Evolutionary conservation across 2,113 vertebrate species (phyloP), one percentile per base, ranked within the genome.

Genomic region (Thalassoma bifasciatum): DNA sequence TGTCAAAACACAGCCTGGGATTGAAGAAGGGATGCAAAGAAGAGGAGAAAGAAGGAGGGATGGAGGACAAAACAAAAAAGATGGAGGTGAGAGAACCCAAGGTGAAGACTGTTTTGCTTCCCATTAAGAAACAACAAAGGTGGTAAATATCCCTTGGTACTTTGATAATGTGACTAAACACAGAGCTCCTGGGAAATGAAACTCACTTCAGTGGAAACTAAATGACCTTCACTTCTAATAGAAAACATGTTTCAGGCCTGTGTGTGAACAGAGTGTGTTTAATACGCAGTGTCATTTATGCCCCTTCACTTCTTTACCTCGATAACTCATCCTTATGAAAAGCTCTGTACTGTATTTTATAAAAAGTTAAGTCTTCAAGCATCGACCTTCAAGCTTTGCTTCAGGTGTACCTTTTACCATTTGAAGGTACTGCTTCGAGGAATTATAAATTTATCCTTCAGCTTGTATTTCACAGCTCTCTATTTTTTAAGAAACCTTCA

Each of bases 51-150:
- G 22, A 2, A 10, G 52, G 51, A 44, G 61, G 30, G 10, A 8
- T 66, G 63, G 67, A 76, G 80, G 77, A 79, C 86, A 73, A 78
- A 83, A 53, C 47, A 52, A 67, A 70, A 30, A 50, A 36, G 37
- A 76, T 81, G 42, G 23, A 72, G 70, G 72, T 59, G 56, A 46
- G 19, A 66, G 64, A 9, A 49, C 40, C n/a, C 61, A 68, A 51
- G 68, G 51, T 49, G 38, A n/a, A 73, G 44, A 12, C 37, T 68
- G 46, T 42, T 34, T 36, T 72, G 46, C 23, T 46, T 12, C 30
- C 72, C 23, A 37, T 75, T 42, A 66, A 24, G 38, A 58, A 57
- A 46, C 10, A 36, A 36, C 1, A 37, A 21, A 49, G 36, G 52
- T 67, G 19, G 60, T 72, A 66, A 71, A 71, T 52, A 70, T 40